These are phyloP conservation scores for Uloborus diversus DNA, from an alignment of 1,140 invertebrate genomes.

Conservation along the genomic window DNA sequence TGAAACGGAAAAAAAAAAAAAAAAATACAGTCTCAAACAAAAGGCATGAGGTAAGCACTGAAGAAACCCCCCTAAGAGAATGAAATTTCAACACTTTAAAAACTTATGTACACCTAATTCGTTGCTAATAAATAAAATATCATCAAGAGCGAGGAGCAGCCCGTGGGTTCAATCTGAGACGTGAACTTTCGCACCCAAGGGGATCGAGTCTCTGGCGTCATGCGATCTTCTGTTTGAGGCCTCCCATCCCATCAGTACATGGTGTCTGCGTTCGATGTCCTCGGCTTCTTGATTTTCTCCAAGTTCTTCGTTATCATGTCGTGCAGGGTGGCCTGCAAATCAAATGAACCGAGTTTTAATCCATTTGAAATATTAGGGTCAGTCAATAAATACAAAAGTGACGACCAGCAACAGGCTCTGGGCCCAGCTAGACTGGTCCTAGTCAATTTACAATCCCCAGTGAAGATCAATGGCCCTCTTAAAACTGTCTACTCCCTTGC, in stretches of 20 bases:
- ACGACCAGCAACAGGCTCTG: too few relatives aligned
- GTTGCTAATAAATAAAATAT: too few relatives aligned
- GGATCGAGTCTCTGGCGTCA: background rate
- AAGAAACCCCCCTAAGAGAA: background rate
- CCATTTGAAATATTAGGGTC: too few relatives aligned
- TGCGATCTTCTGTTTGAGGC: conserved; percentile 41
- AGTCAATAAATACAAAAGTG: too few relatives aligned
- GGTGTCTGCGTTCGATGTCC: conserved; percentile 79
- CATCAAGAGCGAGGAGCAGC: background rate
- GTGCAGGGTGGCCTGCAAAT: conserved; percentile 79
- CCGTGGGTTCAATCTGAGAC: background rate
- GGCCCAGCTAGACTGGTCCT: too few relatives aligned
- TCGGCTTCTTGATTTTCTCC: conserved; percentile 95
- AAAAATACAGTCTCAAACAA: conserved; percentile 36
- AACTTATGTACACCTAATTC: conserved; percentile 43
- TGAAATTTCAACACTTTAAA: conserved; percentile 19
- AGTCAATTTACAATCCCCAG: too few relatives aligned
- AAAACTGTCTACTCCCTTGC: too few relatives aligned
- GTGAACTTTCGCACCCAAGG: conserved; percentile 9
- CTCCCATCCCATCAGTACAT: conserved; percentile 74
- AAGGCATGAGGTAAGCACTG: background rate
- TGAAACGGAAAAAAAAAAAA: conserved; percentile 48
- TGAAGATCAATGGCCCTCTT: too few relatives aligned
- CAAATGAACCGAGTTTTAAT: too few relatives aligned
- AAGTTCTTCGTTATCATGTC: conserved; percentile 97